Conservation (phyloP, 2,888 invertebrate genomes). For the Ichneumon xanthorius region DNA sequence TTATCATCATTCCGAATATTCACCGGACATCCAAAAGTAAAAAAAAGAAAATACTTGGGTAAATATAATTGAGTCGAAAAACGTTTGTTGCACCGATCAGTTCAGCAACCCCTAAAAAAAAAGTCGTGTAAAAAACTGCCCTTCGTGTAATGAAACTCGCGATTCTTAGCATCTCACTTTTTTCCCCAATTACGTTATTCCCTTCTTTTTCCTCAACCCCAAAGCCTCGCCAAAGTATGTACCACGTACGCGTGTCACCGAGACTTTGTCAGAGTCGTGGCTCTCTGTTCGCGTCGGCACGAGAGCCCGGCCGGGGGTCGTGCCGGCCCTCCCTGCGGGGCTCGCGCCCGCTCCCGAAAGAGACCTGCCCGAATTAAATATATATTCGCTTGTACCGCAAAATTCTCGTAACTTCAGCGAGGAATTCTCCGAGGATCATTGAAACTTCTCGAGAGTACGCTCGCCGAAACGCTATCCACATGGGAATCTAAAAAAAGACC, state of each 20-base stretch:
- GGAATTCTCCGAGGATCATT: slow-evolving; percentile 34
- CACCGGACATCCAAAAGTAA: too few species aligned
- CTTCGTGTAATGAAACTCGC: too few species aligned
- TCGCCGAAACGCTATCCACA: neutral
- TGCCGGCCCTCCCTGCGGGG: neutral
- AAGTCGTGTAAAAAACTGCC: too few species aligned
- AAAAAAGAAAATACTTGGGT: too few species aligned
- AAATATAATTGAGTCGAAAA: too few species aligned
- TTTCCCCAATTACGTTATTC: too few species aligned
- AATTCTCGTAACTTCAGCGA: slow-evolving; percentile 41
- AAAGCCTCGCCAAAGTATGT: slow-evolving; percentile 2
- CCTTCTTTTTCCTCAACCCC: too few species aligned
- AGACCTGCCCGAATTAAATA: slow-evolving; percentile 26
- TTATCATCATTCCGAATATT: too few species aligned
- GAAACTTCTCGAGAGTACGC: slow-evolving; percentile 52
- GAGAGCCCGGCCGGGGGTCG: slow-evolving; percentile 10
- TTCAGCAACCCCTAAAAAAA: too few species aligned
- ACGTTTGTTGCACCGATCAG: too few species aligned
- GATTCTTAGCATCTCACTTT: too few species aligned
- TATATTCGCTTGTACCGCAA: slow-evolving; percentile 27
- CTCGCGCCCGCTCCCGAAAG: neutral
- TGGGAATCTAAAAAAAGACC: neutral
- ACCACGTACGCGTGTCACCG: slow-evolving; percentile 15
- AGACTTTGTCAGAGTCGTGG: slow-evolving; percentile 27
- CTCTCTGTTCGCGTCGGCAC: slow-evolving; percentile 29